Evolutionary conservation across 2,888 invertebrate species (phyloP).

Genomic region (Pegoplata infirma): DNA sequence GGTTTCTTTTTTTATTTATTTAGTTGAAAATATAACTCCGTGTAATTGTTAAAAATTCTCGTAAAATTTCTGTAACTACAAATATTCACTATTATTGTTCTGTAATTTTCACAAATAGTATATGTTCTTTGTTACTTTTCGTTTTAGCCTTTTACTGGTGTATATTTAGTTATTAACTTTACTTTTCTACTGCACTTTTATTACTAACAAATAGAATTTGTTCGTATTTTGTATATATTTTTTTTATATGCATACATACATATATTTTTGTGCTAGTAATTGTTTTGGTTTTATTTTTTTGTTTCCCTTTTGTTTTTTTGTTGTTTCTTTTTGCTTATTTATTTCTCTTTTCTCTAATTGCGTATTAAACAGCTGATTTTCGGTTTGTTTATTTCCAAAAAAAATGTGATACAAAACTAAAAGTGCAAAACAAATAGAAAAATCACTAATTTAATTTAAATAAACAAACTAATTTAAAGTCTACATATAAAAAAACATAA

Average conservation of each 20-base stretch:
- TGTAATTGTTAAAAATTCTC: conserved; percentile 7
- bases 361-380: too few species aligned
- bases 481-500: too few species aligned
- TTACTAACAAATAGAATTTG: conserved; percentile 39
- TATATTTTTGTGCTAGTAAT: conserved; percentile 40
- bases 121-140: neutral
- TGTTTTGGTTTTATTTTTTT: conserved; percentile 35
- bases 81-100: neutral
- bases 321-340: conserved; percentile 4
- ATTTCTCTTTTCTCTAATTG: neutral
- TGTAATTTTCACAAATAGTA: neutral
- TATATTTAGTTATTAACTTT: conserved; percentile 38
- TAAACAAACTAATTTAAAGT: too few species aligned
- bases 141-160: conserved; percentile 2
- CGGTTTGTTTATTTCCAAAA: too few species aligned
- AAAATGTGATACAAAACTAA: too few species aligned
- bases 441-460: too few species aligned
- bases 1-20: conserved; percentile 2
- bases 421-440: too few species aligned
- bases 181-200: conserved; percentile 58
- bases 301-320: conserved; percentile 17
- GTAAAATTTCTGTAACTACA: neutral
- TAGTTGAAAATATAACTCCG: neutral
- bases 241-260: too few species aligned
- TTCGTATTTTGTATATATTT: neutral